A percentile compares a stretch with the other conserved stretches of the same genome.
Evolutionary conservation across 2,888 invertebrate species (phyloP).

Genomic region (Pristionchus japonicus): DNA sequence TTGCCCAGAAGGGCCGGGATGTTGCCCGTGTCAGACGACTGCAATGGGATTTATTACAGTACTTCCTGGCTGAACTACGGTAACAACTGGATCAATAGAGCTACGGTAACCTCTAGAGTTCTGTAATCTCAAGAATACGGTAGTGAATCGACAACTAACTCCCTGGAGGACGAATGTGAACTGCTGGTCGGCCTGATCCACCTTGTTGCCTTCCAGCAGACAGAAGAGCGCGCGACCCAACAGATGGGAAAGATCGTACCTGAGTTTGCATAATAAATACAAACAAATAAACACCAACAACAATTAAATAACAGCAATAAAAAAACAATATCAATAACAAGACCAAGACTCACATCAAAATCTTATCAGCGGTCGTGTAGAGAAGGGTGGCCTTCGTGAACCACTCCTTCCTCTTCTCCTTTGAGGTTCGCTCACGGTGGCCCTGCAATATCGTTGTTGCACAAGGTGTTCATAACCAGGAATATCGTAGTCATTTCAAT

Average conservation of each 20-base stretch:
- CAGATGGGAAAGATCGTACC: slow-evolving; percentile 97
- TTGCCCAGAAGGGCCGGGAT: slow-evolving; percentile 97
- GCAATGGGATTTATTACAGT: neutral
- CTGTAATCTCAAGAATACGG: too few relatives aligned
- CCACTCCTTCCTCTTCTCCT: slow-evolving; percentile 90
- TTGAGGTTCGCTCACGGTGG: slow-evolving; percentile 89
- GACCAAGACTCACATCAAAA: slow-evolving; percentile 90
- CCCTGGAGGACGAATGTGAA: slow-evolving; percentile 96
- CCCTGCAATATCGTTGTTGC: slow-evolving; percentile 80
- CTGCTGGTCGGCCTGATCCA: slow-evolving; percentile 99
- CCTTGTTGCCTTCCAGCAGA: slow-evolving; percentile 83
- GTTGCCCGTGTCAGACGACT: slow-evolving; percentile 83
- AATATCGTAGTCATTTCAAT: neutral
- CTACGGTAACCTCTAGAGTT: too few relatives aligned
- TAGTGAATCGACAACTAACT: slow-evolving; percentile 64
- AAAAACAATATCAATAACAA: too few relatives aligned
- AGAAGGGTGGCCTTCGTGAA: slow-evolving; percentile 95
- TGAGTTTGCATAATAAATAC: neutral
- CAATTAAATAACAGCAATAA: neutral
- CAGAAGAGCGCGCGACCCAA: slow-evolving; percentile 98
- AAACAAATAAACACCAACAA: neutral
- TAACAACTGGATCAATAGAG: too few relatives aligned
- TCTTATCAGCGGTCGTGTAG: slow-evolving; percentile 99
- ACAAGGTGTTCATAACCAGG: neutral
- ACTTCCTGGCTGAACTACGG: too few relatives aligned